Evolutionary conservation across 2,888 invertebrate genomes (phyloP).

Genomic region (Crocallis elinguaria): DNA sequence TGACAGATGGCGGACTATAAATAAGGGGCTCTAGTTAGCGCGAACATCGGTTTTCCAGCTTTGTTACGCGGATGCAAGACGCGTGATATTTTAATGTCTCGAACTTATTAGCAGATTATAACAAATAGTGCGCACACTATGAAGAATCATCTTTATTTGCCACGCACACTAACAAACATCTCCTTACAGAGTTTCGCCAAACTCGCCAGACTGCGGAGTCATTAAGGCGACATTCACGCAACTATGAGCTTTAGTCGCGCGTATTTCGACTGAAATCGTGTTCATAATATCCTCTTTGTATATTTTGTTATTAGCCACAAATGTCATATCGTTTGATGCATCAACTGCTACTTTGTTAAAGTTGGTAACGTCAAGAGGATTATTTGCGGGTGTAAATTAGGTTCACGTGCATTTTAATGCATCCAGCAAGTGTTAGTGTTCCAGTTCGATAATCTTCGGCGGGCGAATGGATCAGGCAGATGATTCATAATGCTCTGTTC

Average conservation of each 20-base stretch:
- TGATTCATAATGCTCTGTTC: slow-evolving; percentile 80
- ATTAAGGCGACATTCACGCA: background rate
- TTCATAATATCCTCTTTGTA: background rate
- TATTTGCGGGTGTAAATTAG: slow-evolving; percentile 80
- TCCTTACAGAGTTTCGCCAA: background rate
- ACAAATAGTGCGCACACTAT: slow-evolving; percentile 11
- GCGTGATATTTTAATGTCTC: slow-evolving; percentile 71
- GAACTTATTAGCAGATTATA: slow-evolving; percentile 52
- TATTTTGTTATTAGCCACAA: slow-evolving; percentile 57
- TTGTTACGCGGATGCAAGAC: slow-evolving; percentile 56
- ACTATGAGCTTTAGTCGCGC: background rate
- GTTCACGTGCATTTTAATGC: slow-evolving; percentile 83
- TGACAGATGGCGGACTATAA: slow-evolving; percentile 82
- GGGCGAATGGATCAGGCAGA: slow-evolving; percentile 76
- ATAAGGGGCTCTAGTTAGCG: slow-evolving; percentile 71
- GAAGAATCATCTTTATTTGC: slow-evolving; percentile 4
- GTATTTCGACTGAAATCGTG: background rate
- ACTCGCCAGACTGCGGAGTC: background rate
- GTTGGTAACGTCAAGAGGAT: slow-evolving; percentile 59
- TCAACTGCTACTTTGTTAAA: slow-evolving; percentile 79
- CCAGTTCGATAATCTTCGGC: slow-evolving; percentile 83
- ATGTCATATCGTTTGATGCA: slow-evolving; percentile 79
- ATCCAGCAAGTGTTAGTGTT: slow-evolving; percentile 78
- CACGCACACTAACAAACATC: slow-evolving; percentile 1
- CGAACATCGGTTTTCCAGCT: slow-evolving; percentile 61